These are phyloP conservation scores for Beroe forskalii DNA, from an alignment of 37 sponge, comb jelly and placozoan species.

Conservation along the genomic window DNA sequence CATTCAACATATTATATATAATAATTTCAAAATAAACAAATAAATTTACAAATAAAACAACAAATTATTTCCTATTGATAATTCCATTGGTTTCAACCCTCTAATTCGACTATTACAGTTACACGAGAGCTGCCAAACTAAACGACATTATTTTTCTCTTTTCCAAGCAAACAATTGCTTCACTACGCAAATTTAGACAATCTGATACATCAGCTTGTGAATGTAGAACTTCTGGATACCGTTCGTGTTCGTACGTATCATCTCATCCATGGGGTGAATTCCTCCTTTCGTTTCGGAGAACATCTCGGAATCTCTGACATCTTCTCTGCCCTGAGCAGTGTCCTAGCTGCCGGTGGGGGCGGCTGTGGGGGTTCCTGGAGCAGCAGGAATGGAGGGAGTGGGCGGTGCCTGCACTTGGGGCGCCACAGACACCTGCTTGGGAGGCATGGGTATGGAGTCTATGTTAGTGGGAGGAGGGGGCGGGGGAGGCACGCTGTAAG, in stretches of 20 bases:
- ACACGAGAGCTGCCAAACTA: too few species aligned
- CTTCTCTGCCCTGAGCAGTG: too few species aligned
- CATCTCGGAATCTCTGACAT: too few species aligned
- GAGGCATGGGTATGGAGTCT: slow-evolving; percentile 35
- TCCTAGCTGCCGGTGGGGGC: slow-evolving; percentile 16
- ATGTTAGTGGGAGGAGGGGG: not conserved
- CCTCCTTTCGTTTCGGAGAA: too few species aligned
- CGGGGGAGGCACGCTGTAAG: slow-evolving; percentile 37
- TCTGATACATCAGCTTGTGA: too few species aligned
- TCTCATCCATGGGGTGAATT: too few species aligned
- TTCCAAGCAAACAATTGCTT: too few species aligned
- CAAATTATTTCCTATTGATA: slow-evolving; percentile 29
- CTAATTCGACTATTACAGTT: too few species aligned
- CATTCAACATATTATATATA: slow-evolving; percentile 15
- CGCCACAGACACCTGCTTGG: slow-evolving; percentile 57
- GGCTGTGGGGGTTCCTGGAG: not conserved
- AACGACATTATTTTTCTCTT: too few species aligned
- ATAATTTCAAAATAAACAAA: slow-evolving; percentile 65
- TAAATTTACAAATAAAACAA: slow-evolving; percentile 66
- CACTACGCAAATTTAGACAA: too few species aligned
- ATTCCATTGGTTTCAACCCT: slow-evolving; percentile 45
- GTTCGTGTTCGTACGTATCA: too few species aligned
- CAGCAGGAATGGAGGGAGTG: slow-evolving; percentile 16
- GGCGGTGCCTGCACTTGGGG: slow-evolving; percentile 60
- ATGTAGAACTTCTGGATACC: too few species aligned